These are phyloP conservation scores for Falcunculus frontatus DNA, from an alignment of 2,113 vertebrate genomes.

Conservation along the genomic window DNA sequence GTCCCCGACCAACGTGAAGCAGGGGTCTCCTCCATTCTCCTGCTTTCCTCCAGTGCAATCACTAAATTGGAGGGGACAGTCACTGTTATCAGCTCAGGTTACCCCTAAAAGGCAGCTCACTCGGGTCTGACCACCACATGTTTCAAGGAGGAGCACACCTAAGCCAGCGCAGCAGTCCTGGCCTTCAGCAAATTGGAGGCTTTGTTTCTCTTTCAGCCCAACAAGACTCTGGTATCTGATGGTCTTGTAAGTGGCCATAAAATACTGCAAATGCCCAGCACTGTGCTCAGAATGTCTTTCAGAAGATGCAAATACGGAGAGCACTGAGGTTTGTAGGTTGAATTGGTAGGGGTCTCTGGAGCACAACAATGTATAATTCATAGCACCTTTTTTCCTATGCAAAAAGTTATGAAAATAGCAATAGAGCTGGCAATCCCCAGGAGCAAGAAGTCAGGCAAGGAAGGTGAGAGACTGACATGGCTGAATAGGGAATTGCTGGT, in stretches of 20 bases:
- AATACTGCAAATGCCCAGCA: background rate
- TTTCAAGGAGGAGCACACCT: background rate
- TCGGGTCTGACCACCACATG: background rate
- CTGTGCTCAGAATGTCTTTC: background rate
- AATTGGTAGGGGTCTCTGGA: background rate
- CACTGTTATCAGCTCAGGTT: background rate
- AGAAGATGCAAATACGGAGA: background rate
- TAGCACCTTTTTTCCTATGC: background rate
- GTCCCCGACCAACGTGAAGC: background rate
- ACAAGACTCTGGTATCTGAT: background rate
- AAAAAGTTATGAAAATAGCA: background rate
- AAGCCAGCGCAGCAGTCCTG: background rate
- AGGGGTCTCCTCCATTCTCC: background rate
- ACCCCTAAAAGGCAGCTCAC: background rate
- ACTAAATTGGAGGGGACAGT: background rate
- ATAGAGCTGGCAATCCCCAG: background rate
- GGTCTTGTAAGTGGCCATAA: background rate
- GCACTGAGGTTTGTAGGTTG: background rate
- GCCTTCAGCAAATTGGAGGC: background rate
- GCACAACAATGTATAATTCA: background rate
- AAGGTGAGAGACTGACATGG: background rate
- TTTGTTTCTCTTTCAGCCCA: background rate
- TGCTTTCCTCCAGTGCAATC: background rate
- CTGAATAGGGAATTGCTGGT: background rate
- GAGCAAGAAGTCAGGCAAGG: background rate